Base-by-base conservation (phyloP, 2,797 vertebrate genomes). In the Limnodromus scolopaceus region DNA sequence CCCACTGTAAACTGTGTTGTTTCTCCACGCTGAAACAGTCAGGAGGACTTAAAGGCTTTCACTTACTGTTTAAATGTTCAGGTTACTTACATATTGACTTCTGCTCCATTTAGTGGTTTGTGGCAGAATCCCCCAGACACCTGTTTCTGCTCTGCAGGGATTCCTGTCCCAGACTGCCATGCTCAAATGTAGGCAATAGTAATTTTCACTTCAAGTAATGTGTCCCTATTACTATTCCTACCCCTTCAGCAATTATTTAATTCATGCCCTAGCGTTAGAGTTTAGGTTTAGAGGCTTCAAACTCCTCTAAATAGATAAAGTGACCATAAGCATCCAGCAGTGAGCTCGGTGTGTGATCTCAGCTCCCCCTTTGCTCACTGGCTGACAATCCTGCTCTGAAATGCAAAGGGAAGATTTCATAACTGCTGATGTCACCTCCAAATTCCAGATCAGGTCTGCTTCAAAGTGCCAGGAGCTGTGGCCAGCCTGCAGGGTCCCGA, bases 401-500 rank as follows among this genome's bases (percentile, higher is more conserved):
- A 71, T 2, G 8, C 57, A 6, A 45, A 41, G 61, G 53, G 27
- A 43, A 64, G 18, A 16, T 32, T 55, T 61, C 32, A 0, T 39
- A 53, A 53, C 39, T 28, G 19, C 45, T 54, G 54, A 28, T 11
- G 16, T 15, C n/a, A 34, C 32, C 20, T 53, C 43, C 34, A 19
- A 36, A 36, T 27, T 45, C 66, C 28, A 58, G 48, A 0, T 3
- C 1, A 14, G 36, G 69, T 46, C 63, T 69, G 32, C 14, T 41
- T 38, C 20, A 16, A 43, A 10, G 8, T 2, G 17, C n/a, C 65
- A 75, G 60, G 41, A 74, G 23, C 38, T 61, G 25, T 13, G 38
- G 12, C 36, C 70, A 34, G 48, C 43, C 6, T 0, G 17, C 13
- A 23, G 23, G 27, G 16, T 7, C 27, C 49, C 0, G 0, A 34